Conservation (phyloP, 1,140 invertebrate species). For the Drosophila punjabiensis region DNA sequence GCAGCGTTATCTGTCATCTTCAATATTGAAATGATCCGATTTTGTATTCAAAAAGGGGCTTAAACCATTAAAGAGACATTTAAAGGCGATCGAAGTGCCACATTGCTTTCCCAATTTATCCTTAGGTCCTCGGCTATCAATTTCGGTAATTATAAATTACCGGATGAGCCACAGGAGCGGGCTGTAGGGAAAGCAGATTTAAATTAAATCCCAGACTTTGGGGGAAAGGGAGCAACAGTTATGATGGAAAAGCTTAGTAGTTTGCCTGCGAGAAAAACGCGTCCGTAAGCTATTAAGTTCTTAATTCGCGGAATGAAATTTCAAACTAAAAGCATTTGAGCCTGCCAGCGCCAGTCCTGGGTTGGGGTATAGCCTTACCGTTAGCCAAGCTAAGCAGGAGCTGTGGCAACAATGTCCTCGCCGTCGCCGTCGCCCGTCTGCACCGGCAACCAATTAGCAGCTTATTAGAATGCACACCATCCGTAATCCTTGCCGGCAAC, state of each 20-base stretch:
- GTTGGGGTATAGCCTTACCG: slow-evolving; percentile 45
- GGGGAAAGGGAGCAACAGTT: slow-evolving; percentile 18
- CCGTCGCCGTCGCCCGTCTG: slow-evolving; percentile 69
- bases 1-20: slow-evolving; percentile 31
- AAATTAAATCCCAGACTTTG: slow-evolving; percentile 38
- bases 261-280: slow-evolving; percentile 55
- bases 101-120: not conserved
- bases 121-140: slow-evolving; percentile 54
- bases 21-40: slow-evolving; percentile 46
- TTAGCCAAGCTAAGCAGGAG: slow-evolving; percentile 40
- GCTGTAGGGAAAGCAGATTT: slow-evolving; percentile 32
- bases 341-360: slow-evolving; percentile 28
- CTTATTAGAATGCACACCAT: slow-evolving; percentile 83
- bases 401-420: slow-evolving; percentile 42
- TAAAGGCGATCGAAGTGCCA: slow-evolving; percentile 23
- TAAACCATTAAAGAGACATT: slow-evolving; percentile 10
- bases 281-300: slow-evolving; percentile 73
- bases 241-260: slow-evolving; percentile 64
- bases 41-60: slow-evolving; percentile 21
- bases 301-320: slow-evolving; percentile 79
- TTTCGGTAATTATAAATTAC: slow-evolving; percentile 68
- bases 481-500: slow-evolving; percentile 75
- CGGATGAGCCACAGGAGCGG: slow-evolving; percentile 20
- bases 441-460: slow-evolving; percentile 77
- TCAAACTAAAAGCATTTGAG: slow-evolving; percentile 78